Base-by-base conservation (phyloP, 2,797 vertebrate genomes). In the Esox masquinongy region DNA sequence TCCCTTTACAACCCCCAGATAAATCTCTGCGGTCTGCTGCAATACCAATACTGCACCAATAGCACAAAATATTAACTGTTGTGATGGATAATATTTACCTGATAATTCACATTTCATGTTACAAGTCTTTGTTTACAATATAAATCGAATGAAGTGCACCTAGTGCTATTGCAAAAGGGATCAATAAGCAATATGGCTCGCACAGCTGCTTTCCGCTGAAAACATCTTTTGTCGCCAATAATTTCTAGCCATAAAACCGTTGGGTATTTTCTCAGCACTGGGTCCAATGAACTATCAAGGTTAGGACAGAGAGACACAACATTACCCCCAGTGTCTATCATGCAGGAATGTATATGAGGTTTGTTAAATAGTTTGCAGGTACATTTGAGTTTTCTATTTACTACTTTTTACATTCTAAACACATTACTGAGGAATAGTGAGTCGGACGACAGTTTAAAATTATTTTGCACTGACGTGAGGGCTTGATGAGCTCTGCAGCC, bases 181-280 rank as follows among this genome's bases (percentile, higher is more conserved):
- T 97, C 96, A 84, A 96, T 97, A 96, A 78, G 74, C 92, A 95
- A 95, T 96, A 95, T 91, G 89, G 79, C 92, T 92, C 91, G 91
- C 86, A 84, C 94, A 94, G 94, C 92, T 95, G 92, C 93, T 94
- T 93, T 92, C 86, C 89, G 92, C 85, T 88, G 84, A 85, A 83
- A 86, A 91, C 88, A 89, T 87, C 88, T 76, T 75, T 85, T 85
- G 93, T 89, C 91, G 93, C 87, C 94, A 92, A 96, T 96, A 95
- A 83, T 93, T 91, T 92, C 86, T 89, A 91, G 83, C 90, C 79
- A 90, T 92, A 89, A 93, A 95, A 92, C 82, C 73, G 80, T 92
- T 85, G 51, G 68, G 67, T 81, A 78, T 80, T 87, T 84, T 81
- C 90, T 29, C 84, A 82, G 56, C 36, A 76, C 70, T 74, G 79